Evolutionary conservation across 2,888 invertebrate species (phyloP), one percentile per base, ranked within the genome.

Genomic region (Lacanobia wlatinum): DNA sequence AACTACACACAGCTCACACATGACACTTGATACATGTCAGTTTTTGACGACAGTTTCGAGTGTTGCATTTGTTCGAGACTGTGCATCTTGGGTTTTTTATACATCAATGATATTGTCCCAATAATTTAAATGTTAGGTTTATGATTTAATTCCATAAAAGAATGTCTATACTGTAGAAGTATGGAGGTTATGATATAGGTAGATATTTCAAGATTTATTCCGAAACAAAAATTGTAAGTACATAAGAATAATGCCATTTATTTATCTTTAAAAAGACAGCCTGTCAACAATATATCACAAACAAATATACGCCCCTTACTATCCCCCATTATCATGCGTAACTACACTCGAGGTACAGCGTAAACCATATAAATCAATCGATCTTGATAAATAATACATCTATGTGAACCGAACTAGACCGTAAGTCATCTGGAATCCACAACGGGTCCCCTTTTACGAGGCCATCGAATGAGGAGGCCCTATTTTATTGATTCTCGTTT

Each of bases 361-460:
- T 43, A 46, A 48, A 73, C 4, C 40, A 50, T 52, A 64, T 74
- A 81, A 75, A 78, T 56, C 82, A 67, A 67, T 76, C 10, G 50
- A 18, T 67, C 8, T 53, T 67, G 63, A 76, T 70, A 76, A 58
- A 61, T 70, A 76, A 76, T 58, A 76, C 59, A 76, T 81, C 18
- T 64, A 58, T 56, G 63, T 53, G 63, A 67, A 76, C 65, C 34
- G 58, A 18, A 38, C 59, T 62, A 63, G 6, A 21, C 50, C 21
- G 18, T 81, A 81, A 81, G 67, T 82, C 63, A 76, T 70, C n/a
- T 34, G 28, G 28, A 70, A 60, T 43, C 64, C 60, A 56, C 55
- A 56, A 70, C 53, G 60, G 50, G 28, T n/a, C 21, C 8, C 28
- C 18, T 76, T 81, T 79, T 81, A 81, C 43, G 34, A 61, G 28